A percentile compares a stretch with the other conserved stretches of the same genome.
Conservation (phyloP, 53 echinoderm and acorn worm genomes). For the Echinometra lucunter region DNA sequence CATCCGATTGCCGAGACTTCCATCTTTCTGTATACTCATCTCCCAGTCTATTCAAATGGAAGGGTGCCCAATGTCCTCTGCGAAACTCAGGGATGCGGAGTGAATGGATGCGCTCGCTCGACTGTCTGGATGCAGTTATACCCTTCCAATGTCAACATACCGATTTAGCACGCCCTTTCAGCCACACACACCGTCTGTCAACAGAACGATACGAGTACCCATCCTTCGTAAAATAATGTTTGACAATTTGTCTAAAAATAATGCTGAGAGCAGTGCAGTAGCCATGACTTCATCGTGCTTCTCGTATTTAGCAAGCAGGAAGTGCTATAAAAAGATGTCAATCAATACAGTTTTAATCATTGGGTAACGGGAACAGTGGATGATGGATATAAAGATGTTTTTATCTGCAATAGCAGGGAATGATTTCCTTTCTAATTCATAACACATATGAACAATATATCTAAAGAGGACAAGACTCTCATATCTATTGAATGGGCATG, state of each 20-base stretch:
- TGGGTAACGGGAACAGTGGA: not conserved
- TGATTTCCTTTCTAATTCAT: not conserved
- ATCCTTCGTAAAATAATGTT: constrained; percentile 39
- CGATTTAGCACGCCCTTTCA: constrained; percentile 54
- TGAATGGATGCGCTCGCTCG: not conserved
- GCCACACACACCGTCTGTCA: constrained; percentile 25
- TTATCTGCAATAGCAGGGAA: not conserved
- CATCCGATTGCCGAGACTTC: not conserved
- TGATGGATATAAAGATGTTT: not conserved
- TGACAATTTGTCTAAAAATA: constrained; percentile 64
- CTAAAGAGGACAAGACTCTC: too few relatives aligned
- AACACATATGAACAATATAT: too few relatives aligned
- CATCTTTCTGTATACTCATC: not conserved
- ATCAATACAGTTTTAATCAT: constrained; percentile 44
- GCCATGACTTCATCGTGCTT: constrained; percentile 13
- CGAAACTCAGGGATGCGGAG: not conserved
- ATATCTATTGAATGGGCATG: too few relatives aligned
- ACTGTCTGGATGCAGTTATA: not conserved
- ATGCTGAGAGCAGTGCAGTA: not conserved
- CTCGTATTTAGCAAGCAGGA: constrained; percentile 22
- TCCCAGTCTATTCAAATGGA: constrained; percentile 10
- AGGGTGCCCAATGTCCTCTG: constrained; percentile 22
- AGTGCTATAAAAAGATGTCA: constrained; percentile 54
- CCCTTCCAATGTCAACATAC: constrained; percentile 57
- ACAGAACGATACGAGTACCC: constrained; percentile 12